phyloP scores from a whole-genome alignment of 2,797 vertebrate species.

The Rhinella marina region DNA sequence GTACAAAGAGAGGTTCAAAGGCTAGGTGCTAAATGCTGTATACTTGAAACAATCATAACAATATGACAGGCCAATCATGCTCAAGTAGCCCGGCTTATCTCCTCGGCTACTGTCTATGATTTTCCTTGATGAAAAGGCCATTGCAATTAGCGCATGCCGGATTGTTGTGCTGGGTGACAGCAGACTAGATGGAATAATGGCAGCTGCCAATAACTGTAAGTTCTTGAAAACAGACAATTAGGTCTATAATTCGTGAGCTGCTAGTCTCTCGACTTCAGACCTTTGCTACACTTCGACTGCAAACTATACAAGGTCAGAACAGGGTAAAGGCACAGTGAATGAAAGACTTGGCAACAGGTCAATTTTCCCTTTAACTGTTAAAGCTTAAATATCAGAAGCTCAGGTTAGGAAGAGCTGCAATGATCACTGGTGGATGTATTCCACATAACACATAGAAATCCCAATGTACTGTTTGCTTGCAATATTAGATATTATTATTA shows the following conservation, averaged over 20 bases:
- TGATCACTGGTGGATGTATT: neutral
- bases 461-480: neutral
- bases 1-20: constrained; percentile 80
- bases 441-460: neutral
- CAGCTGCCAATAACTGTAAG: constrained; percentile 94
- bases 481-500: no score
- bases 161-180: constrained; percentile 83
- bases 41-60: constrained; percentile 73
- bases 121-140: constrained; percentile 96
- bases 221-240: constrained; percentile 90
- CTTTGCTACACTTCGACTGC: constrained; percentile 78
- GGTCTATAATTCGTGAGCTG: constrained; percentile 77
- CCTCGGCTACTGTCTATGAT: constrained; percentile 78
- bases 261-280: constrained; percentile 80
- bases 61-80: constrained; percentile 76
- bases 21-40: constrained; percentile 79
- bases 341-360: constrained; percentile 78
- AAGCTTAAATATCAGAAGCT: constrained; percentile 40
- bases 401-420: neutral
- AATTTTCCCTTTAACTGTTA: constrained; percentile 74
- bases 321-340: constrained; percentile 77
- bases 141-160: constrained; percentile 89
- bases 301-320: constrained; percentile 82
- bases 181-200: constrained; percentile 79
- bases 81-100: constrained; percentile 73